Evolutionary conservation across 2,888 invertebrate species (phyloP), one percentile per base, ranked within the genome.

Genomic region (Apotomis betuletana): DNA sequence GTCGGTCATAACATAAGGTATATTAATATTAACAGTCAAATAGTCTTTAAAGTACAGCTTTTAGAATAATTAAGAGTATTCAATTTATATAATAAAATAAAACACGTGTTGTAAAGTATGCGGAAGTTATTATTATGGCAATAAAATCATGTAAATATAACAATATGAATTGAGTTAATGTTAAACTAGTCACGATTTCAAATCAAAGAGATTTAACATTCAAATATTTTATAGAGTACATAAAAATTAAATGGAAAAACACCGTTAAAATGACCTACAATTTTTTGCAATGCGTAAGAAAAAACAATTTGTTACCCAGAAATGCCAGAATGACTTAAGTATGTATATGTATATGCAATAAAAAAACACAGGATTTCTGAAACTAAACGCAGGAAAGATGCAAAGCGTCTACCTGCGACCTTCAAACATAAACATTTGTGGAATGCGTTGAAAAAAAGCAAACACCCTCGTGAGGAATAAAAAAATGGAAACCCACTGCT

Each of bases 391-490:
- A 44, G 54, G 54, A 15, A 8, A 46, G 63, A 46, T 63, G 72
- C 72, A 68, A 72, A 72, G 68, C 75, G 78, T 84, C 86, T 86
- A 86, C 85, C 86, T 87, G 88, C 85, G 86, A 79, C 89, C 86
- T 89, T 88, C 87, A 83, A 83, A 87, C 85, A 82, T 87, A 91
- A 92, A 89, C 87, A 91, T 87, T 84, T 83, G 68, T 76, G 91
- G 93, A 92, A 93, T 93, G 89, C 80, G 82, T 76, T 77, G 69
- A 74, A 75, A 81, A 89, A 86, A 90, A 88, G 80, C 82, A 77
- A 81, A 88, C 85, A 87, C 88, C 88, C 90, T 88, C 87, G 88
- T 89, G 90, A 89, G 90, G 89, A 79, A 80, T 84, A 85, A 88
- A 89, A 87, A 86, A 77, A 74, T 75, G 79, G 80, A 81, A 82